Conservation (phyloP, 2,888 invertebrate genomes). For the Coenonympha glycerion region DNA sequence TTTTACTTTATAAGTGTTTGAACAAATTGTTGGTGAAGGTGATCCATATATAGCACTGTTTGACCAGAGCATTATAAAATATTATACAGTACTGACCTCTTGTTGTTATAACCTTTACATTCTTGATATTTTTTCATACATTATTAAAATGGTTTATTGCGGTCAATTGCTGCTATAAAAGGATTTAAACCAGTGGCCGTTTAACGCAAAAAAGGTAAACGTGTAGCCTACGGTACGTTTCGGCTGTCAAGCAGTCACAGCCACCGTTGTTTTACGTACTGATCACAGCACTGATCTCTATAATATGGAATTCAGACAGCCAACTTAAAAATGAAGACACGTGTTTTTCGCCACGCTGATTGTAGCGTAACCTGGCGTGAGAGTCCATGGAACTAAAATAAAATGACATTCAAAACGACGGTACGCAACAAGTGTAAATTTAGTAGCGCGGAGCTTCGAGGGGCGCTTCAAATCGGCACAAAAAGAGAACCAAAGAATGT, state of each 20-base stretch:
- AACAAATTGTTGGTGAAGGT: background rate
- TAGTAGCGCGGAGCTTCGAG: too few species aligned
- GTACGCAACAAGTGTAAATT: too few species aligned
- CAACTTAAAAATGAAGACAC: background rate
- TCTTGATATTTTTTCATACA: slow-evolving; percentile 12
- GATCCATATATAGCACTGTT: too few species aligned
- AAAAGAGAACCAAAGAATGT: too few species aligned
- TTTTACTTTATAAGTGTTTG: background rate
- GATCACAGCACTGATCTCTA: too few species aligned
- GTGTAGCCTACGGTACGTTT: slow-evolving; percentile 12
- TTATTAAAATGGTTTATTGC: slow-evolving; percentile 11
- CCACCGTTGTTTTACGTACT: slow-evolving; percentile 14
- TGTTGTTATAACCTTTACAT: slow-evolving; percentile 8
- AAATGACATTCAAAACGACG: too few species aligned
- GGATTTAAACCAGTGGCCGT: slow-evolving; percentile 15
- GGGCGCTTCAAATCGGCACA: too few species aligned
- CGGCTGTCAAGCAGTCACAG: slow-evolving; percentile 16
- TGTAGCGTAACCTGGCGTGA: too few species aligned
- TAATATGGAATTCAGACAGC: slow-evolving; percentile 1
- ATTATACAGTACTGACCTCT: background rate
- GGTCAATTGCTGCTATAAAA: slow-evolving; percentile 15
- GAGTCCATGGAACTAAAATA: too few species aligned
- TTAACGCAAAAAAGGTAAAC: slow-evolving; percentile 14
- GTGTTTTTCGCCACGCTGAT: background rate
- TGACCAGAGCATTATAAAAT: background rate